Conservation (phyloP, 2,888 invertebrate genomes). For the Vandiemenella viatica region DNA sequence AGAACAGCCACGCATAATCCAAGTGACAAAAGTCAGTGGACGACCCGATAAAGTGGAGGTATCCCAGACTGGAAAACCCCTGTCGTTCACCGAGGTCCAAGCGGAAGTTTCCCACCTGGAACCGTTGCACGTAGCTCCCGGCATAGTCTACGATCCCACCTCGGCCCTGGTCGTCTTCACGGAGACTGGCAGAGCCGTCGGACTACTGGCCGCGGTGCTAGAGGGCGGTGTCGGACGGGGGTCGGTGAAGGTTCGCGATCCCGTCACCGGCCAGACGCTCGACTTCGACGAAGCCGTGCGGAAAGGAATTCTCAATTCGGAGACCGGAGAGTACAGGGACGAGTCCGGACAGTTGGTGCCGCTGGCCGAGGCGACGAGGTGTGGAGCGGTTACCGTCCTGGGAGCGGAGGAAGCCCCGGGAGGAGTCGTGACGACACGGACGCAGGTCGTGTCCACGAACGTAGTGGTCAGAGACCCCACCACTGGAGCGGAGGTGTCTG, state of each 20-base stretch:
- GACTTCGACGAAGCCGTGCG: conserved; percentile 59
- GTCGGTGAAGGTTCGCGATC: conserved; percentile 54
- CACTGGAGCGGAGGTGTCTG: conserved; percentile 37
- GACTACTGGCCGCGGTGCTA: conserved; percentile 59
- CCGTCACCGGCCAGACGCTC: conserved; percentile 47
- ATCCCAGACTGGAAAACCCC: conserved; percentile 34
- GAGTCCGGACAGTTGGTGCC: conserved; percentile 48
- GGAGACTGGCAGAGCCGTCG: conserved; percentile 50
- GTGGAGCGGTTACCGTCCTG: conserved; percentile 57
- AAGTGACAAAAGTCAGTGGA: conserved; percentile 55
- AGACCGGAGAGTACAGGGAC: conserved; percentile 52
- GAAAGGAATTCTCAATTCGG: conserved; percentile 56
- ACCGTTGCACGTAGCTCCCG: conserved; percentile 55
- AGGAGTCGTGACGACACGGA: conserved; percentile 17
- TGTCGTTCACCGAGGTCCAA: conserved; percentile 34
- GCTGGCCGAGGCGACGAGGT: conserved; percentile 57
- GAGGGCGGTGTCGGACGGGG: conserved; percentile 55
- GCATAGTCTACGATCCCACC: conserved; percentile 63
- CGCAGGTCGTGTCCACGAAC: conserved; percentile 19
- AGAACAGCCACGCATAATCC: conserved; percentile 44
- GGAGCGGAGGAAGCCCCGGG: conserved; percentile 59
- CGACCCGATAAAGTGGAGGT: conserved; percentile 59
- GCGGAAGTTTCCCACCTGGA: conserved; percentile 32
- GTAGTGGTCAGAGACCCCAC: conserved; percentile 26
- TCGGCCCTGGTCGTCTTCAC: conserved; percentile 59